Conservation (phyloP, 2,113 vertebrate genomes). For the Anolis carolinensis region DNA sequence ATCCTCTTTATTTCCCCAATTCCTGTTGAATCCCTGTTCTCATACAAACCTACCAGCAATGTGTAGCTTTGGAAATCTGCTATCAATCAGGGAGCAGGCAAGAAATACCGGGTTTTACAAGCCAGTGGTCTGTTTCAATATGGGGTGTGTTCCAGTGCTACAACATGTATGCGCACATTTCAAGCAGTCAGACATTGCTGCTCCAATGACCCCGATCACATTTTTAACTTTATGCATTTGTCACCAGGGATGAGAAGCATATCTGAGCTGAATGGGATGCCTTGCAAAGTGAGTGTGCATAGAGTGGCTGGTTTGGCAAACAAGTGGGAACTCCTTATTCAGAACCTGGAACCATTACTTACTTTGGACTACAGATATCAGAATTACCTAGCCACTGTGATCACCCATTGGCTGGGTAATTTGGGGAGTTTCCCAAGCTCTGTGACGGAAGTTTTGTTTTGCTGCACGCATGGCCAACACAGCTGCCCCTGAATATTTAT, state of each 20-base stretch:
- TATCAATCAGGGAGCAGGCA: not conserved
- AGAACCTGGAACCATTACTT: too few relatives aligned
- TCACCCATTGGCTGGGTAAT: not conserved
- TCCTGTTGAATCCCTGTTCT: not conserved
- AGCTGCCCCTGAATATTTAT: too few relatives aligned
- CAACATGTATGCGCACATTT: not conserved
- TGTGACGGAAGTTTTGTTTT: not conserved
- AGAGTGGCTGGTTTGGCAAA: too few relatives aligned
- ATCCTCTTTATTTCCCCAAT: not conserved
- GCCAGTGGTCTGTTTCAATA: not conserved
- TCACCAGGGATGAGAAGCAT: not conserved
- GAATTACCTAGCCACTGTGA: too few relatives aligned
- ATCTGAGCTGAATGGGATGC: not conserved
- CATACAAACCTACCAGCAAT: not conserved
- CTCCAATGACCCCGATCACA: too few relatives aligned
- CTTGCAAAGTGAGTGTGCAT: too few relatives aligned
- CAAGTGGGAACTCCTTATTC: not conserved
- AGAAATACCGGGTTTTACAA: too few relatives aligned
- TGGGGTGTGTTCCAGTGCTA: not conserved
- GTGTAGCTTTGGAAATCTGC: not conserved
- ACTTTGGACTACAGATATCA: too few relatives aligned
- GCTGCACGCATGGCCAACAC: too few relatives aligned
- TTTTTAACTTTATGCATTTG: not conserved
- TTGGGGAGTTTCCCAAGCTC: not conserved
- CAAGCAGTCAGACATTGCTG: not conserved